These are phyloP conservation scores for Caenorhabditis sinica DNA, from an alignment of 2,888 invertebrate genomes.

Conservation along the genomic window DNA sequence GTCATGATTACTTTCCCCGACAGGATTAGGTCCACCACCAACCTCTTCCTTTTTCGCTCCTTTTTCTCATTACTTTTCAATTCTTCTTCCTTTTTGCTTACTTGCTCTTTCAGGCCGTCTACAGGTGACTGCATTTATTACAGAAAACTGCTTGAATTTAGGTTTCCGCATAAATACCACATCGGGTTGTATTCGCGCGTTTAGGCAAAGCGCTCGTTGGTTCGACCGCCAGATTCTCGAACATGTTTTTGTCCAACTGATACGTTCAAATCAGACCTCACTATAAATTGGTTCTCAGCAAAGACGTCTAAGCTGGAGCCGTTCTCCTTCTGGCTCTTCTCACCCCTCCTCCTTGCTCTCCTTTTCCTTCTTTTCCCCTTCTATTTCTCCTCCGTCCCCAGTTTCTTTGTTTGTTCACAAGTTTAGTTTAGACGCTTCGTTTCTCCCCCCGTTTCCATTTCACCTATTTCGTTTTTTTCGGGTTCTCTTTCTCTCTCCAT, in stretches of 20 bases:
- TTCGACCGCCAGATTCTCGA: no score
- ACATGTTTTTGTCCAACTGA: no score
- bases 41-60: constrained; percentile 15
- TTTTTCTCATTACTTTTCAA: constrained; percentile 49
- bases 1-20: constrained; percentile 64
- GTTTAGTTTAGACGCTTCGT: constrained; percentile 42
- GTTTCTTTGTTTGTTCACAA: constrained; percentile 55
- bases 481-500: constrained; percentile 4
- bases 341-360: constrained; percentile 6
- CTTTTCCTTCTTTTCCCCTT: neutral
- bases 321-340: constrained; percentile 39
- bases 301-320: constrained; percentile 27
- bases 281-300: constrained; percentile 36
- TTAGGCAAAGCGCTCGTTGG: no score
- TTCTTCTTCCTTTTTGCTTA: constrained; percentile 22
- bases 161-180: no score
- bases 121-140: no score
- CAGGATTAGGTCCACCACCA: constrained; percentile 52
- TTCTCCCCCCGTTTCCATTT: constrained; percentile 22
- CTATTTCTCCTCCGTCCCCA: neutral
- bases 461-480: constrained; percentile 29
- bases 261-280: no score
- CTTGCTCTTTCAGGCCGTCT: constrained; percentile 5
- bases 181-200: no score
- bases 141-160: no score